Evolutionary conservation across 2,113 vertebrate genomes (phyloP), one percentile per base, ranked within the genome.

Genomic region (Daboia siamensis): DNA sequence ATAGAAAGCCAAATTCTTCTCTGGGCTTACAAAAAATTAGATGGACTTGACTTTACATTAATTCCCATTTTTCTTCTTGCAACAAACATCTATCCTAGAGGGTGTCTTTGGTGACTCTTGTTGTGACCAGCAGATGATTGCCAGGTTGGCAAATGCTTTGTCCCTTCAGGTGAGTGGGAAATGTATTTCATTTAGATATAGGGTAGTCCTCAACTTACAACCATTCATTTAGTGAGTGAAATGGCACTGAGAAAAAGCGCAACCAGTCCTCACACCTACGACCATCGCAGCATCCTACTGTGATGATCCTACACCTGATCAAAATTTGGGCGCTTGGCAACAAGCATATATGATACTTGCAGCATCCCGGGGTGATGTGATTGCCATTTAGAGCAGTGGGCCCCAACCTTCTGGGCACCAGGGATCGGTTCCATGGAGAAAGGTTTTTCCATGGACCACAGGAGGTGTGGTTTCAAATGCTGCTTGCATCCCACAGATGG

Each of bases 101-200:
- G 98, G 98, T 93, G 98, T 99, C 97, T 99, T 99, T 95, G 99
- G 99, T 93, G 99, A 99, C 94, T 98, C 99, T 15, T 99, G 98
- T 98, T 99, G 99, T 94, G 99, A 99, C 96, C 99, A 99, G 97
- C 99, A 99, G 98, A 96, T 99, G 97, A 98, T 98, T 26, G 98
- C 98, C 94, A 98, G 99, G 96, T 99, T 99, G 97, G 98, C 99
- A 94, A 99, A 99, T 88, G 99, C 99, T 44, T 98, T 99, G 92
- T 99, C 99, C 94, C 99, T 99, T 95, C 99, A 99, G 99, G 99
- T 99, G 97, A 98, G 97, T 94, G 91, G 54, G 85, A 89, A 80
- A 80, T 39, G n/a, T 80, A 80, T 15, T 80, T 39, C 15, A 80
- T 39, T 39, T 20, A 80, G 29, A 13, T 64, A 64, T 4, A 64